Base-by-base conservation (phyloP, 92 coral and sea anemone species). In the Nematostella vectensis region DNA sequence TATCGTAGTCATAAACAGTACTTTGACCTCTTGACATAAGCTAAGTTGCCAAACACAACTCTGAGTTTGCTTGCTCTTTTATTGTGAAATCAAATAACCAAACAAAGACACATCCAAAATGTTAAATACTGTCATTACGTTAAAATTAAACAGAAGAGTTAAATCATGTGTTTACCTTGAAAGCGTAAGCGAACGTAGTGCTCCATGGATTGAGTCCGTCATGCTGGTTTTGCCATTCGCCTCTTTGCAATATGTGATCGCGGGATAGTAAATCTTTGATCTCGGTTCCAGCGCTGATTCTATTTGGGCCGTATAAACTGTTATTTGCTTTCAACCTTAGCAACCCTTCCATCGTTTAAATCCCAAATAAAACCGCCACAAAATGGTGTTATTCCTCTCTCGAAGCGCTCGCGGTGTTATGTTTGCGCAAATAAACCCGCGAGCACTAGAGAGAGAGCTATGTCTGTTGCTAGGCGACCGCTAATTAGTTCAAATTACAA, bases 231-330 rank as follows among this genome's bases (percentile, higher is more conserved):
- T 69, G 30, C 94, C 86, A 88, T 24, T 77, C 88, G 54, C 87
- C 88, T 48, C 71, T 50, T 45, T 75, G 79, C 27, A 88, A 71
- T 22, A 88, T 85, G 58, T 62, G 71, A 36, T 76, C 82, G 47
- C 69, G 79, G 25, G 67, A 31, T 29, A 79, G 67, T 16, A 83
- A 51, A 28, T 88, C 76, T 72, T 83, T 83, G 40, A 88, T 74
- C 19, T 57, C 78, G 25, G 80, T 79, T 26, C 42, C 63, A 48
- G 94, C 88, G 59, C 74, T 84, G 20, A 64, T 36, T 49, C 94
- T 74, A 37, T 40, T 52, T 0, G 96, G 96, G 2, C 96, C 96
- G 61, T 88, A 88, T 9, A 88, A 63, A 51, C 56, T 80, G 3
- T 59, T 44, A 24, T 62, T 58, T 24, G 61, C 55, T 22, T 27